Evolutionary conservation across 2,113 vertebrate genomes (phyloP).

Genomic region (human): DNA sequence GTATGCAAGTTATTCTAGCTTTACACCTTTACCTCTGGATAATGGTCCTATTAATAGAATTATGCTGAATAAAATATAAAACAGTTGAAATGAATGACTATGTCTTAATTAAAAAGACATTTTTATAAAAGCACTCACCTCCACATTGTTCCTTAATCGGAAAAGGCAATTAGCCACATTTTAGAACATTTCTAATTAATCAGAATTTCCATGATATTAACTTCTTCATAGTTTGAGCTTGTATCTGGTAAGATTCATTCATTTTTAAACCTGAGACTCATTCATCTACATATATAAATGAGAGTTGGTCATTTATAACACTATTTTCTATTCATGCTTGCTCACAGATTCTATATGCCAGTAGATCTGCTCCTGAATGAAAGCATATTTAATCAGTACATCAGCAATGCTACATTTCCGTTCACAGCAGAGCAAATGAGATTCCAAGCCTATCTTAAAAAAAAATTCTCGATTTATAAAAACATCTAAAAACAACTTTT

Average conservation of each 20-base stretch:
- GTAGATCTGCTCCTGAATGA: not conserved
- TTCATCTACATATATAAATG: not conserved
- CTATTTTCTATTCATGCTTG: not conserved
- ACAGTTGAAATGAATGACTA: not conserved
- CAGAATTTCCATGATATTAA: not conserved
- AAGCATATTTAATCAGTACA: not conserved
- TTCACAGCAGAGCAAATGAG: not conserved
- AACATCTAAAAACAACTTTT: not conserved
- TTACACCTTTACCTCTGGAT: not conserved
- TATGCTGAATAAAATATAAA: not conserved
- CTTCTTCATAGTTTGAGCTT: not conserved
- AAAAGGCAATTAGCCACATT: slow-evolving; percentile 12
- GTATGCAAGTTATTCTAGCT: not conserved
- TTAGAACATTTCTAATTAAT: slow-evolving; percentile 43
- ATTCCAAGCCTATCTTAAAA: not conserved
- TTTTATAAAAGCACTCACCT: not conserved
- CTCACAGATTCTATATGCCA: not conserved
- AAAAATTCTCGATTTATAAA: not conserved
- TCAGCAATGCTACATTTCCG: not conserved
- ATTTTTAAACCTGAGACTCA: slow-evolving; percentile 17
- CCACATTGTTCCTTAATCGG: not conserved
- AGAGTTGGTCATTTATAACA: not conserved
- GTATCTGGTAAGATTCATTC: not conserved
- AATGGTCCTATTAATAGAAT: not conserved
- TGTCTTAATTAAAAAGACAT: not conserved